Conservation (phyloP, 2,888 invertebrate species). For the Diadegma fenestrale region DNA sequence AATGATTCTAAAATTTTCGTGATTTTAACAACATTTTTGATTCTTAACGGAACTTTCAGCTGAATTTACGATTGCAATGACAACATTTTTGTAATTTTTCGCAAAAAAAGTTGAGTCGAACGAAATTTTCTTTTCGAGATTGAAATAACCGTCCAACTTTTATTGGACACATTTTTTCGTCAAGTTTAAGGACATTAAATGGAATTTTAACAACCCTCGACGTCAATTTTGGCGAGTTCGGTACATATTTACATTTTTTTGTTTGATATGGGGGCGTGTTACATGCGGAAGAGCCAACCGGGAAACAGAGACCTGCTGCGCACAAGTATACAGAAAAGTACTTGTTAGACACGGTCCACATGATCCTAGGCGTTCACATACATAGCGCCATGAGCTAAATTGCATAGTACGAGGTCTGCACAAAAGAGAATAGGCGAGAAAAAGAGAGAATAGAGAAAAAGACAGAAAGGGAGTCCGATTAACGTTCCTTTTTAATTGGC, state of each 20-base stretch:
- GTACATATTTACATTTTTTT: neutral
- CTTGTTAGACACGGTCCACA: slow-evolving; percentile 68
- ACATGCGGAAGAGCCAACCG: neutral
- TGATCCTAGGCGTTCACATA: slow-evolving; percentile 48
- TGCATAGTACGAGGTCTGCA: slow-evolving; percentile 39
- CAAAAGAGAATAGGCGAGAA: slow-evolving; percentile 1
- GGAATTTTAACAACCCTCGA: neutral
- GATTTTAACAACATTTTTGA: too few species aligned
- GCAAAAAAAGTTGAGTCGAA: too few species aligned
- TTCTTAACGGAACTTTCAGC: too few species aligned
- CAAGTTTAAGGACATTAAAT: neutral
- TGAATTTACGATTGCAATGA: too few species aligned
- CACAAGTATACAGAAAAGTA: slow-evolving; percentile 24
- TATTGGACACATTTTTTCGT: neutral
- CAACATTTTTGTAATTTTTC: too few species aligned
- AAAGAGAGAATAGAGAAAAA: slow-evolving; percentile 5
- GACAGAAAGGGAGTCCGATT: slow-evolving; percentile 25
- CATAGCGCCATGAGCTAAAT: slow-evolving; percentile 49
- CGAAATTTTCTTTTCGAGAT: too few species aligned
- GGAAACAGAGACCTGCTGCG: slow-evolving; percentile 21
- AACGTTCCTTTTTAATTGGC: slow-evolving; percentile 63
- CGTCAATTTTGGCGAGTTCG: neutral
- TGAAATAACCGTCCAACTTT: too few species aligned
- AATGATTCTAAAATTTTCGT: too few species aligned
- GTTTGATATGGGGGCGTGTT: neutral